Base-by-base conservation (phyloP, 1,140 invertebrate genomes). In the Scaptomyza montana region DNA sequence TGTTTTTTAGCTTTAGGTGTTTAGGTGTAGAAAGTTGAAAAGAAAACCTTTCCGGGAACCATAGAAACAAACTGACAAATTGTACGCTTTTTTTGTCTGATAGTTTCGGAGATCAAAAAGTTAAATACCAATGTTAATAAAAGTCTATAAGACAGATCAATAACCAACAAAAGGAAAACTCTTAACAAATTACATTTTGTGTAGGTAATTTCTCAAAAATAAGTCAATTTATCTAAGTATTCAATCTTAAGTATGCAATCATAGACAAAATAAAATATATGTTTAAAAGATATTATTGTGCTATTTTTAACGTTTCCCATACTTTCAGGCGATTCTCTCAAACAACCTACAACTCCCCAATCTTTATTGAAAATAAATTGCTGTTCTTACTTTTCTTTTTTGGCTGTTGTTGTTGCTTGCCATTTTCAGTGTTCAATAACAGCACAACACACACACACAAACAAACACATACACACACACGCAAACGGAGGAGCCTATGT, bases 401-500 rank as follows among this genome's bases (percentile, higher is more conserved):
- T 16, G 16, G 5, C 30, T 9, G 33, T 33, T 33, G 30, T 16
- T 51, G 46, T 41, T 62, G 50, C 12, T 47, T 63, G 49, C 49
- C 60, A 51, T 21, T 30, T 59, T 64, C 49, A 28, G 19, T 54
- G 63, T 50, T 66, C 53, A 36, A 67, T 60, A 53, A 19, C 19
- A 33, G n/a, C 19, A 8, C 19, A 46, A 54, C 28, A 28, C 63
- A 36, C 46, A 39, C 45, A 61, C 30, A 50, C 10, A 59, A 30
- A 61, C 39, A 51, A n/a, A 55, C 59, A 63, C 57, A 49, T 45
- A 41, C 28, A n/a, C 10, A 49, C 30, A 55, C 39, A 57, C 41
- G 9, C 28, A 33, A 9, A 1, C 10, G 13, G 61, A 78, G 13
- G 61, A 78, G 66, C 78, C 74, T 75, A 68, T 78, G 46, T 57